phyloP scores from a whole-genome alignment of 1,140 invertebrate genomes.

The Trichonephila clavipes region DNA sequence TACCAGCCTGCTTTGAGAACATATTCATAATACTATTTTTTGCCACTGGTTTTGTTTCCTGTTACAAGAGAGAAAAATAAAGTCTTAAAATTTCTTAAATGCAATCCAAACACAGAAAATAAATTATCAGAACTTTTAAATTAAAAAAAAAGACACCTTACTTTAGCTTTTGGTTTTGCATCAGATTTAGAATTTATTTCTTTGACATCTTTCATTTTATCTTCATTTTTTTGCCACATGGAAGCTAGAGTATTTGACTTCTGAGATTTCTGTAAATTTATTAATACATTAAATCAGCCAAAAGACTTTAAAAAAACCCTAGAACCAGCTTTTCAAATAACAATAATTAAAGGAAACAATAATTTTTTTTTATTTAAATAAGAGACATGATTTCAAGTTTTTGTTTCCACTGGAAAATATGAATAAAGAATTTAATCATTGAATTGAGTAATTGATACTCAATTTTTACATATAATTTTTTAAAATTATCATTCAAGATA shows the following conservation, averaged over 20 bases:
- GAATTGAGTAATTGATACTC: too few relatives aligned
- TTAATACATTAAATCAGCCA: too few relatives aligned
- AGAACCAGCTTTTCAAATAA: too few relatives aligned
- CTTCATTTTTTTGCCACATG: slow-evolving; percentile 60
- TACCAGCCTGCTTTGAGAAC: slow-evolving; percentile 67
- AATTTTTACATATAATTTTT: too few relatives aligned
- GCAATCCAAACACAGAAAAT: not conserved
- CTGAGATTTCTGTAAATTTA: not conserved
- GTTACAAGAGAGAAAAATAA: not conserved
- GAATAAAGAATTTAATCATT: too few relatives aligned
- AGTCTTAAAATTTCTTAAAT: not conserved
- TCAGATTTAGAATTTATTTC: not conserved
- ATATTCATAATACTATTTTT: slow-evolving; percentile 59
- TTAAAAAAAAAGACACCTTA: not conserved
- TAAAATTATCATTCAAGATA: too few relatives aligned
- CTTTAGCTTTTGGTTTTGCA: slow-evolving; percentile 34
- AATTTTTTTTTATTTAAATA: too few relatives aligned
- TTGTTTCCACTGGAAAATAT: too few relatives aligned
- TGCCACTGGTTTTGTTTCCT: slow-evolving; percentile 1
- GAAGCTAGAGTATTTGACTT: slow-evolving; percentile 47
- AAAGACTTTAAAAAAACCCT: too few relatives aligned
- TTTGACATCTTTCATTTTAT: slow-evolving; percentile 6
- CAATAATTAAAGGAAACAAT: too few relatives aligned
- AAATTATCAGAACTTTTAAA: too few relatives aligned
- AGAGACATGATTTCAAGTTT: too few relatives aligned